phyloP scores from a whole-genome alignment of 2,797 vertebrate species.

The Sebastes hopkinsi region DNA sequence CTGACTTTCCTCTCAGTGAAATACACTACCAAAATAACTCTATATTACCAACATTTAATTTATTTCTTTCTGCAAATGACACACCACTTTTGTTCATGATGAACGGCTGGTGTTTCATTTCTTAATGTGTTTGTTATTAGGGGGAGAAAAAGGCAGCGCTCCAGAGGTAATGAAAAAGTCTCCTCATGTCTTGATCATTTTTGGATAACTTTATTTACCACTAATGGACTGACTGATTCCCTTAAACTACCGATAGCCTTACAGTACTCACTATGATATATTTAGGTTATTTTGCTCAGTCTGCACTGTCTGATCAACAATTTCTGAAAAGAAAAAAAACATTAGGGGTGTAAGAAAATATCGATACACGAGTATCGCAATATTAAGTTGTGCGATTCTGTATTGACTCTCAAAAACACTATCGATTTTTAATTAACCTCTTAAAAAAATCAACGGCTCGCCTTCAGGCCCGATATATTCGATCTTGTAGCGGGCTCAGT shows the following conservation, averaged over 20 bases:
- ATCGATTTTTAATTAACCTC: too few species aligned
- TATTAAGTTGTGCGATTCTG: too few species aligned
- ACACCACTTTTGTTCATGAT: neutral
- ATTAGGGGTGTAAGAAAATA: too few species aligned
- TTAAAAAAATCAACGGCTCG: too few species aligned
- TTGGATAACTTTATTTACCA: neutral
- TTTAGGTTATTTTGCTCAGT: neutral
- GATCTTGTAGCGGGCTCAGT: too few species aligned
- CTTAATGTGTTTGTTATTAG: constrained; percentile 17
- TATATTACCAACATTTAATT: constrained; percentile 4
- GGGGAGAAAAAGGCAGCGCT: neutral
- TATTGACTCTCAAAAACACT: too few species aligned
- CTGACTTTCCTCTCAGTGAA: neutral
- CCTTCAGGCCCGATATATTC: too few species aligned
- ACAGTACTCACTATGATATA: neutral
- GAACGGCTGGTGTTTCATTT: neutral
- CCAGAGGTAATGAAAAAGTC: neutral
- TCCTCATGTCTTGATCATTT: neutral
- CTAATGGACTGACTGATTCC: neutral
- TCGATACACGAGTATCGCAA: too few species aligned
- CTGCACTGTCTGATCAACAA: neutral
- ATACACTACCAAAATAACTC: neutral
- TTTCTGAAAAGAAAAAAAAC: neutral
- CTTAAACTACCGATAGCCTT: neutral
- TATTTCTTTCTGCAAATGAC: neutral